Base-by-base conservation (phyloP, 2,797 vertebrate species). In the Saxicola maurus region DNA sequence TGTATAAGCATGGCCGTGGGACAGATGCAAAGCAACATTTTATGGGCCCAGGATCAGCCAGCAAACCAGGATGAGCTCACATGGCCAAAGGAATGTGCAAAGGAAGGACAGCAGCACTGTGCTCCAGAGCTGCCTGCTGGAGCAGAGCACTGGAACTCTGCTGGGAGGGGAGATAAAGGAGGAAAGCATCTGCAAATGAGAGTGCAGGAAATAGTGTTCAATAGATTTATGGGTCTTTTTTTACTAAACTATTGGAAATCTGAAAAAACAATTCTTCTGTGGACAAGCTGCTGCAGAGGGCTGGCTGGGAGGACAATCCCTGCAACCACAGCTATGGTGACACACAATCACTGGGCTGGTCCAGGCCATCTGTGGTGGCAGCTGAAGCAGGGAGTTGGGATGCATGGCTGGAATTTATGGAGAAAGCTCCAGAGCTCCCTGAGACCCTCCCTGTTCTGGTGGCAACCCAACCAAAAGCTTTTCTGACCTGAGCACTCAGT, bases 331-430 rank as follows among this genome's bases (percentile, higher is more conserved):
- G 67, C 40, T 18, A 42, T 0, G 8, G 77, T 69, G 83, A 73
- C 61, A 75, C 43, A 11, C 51, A 66, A 53, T 31, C 75, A 51
- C 72, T 71, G 81, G 77, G 65, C 38, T 17, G 2, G 0, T 28
- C 86, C 86, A 76, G 94, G 74, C 83, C 87, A 92, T 65, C 88
- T 86, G 86, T 80, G 90, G 46, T 48, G 57, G 65, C 78, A 94
- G 87, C 71, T 94, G 92, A 92, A 79, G 86, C 80, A 80, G 49
- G 38, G 38, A 88, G 60, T 33, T 51, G 56, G 71, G 90, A 72
- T 74, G 35, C 40, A 23, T 2, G 2, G 38, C 21, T 87, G 57
- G 84, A 77, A 91, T 82, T 91, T 48, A 82, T 45, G 78, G 65
- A 86, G 72, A 78, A 88, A 91, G 8, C 42, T 88, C 53, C 81